These are phyloP conservation scores for Boloria euphrosyne DNA, from an alignment of 2,888 invertebrate genomes.

Conservation along the genomic window DNA sequence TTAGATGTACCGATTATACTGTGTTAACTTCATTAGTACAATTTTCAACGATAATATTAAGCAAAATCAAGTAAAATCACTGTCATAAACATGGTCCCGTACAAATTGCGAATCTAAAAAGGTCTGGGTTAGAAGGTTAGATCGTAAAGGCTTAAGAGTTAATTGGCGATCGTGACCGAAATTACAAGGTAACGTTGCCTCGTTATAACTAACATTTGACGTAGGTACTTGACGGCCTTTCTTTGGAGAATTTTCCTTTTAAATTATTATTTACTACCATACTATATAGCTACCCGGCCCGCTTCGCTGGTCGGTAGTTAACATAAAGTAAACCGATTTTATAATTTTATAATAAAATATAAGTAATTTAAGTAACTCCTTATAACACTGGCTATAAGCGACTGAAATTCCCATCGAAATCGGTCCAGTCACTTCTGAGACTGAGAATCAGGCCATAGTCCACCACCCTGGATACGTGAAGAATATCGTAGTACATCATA, in stretches of 20 bases:
- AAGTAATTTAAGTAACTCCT: too few species aligned
- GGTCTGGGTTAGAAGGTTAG: conserved; percentile 34
- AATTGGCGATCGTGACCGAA: conserved; percentile 42
- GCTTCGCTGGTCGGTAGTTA: too few species aligned
- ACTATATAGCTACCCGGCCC: too few species aligned
- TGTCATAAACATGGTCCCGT: conserved; percentile 18
- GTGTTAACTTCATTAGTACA: neutral
- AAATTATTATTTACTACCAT: neutral
- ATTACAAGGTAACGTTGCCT: conserved; percentile 33
- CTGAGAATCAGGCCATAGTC: too few species aligned
- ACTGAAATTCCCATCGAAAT: too few species aligned
- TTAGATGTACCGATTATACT: too few species aligned
- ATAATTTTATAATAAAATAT: too few species aligned
- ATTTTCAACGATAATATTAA: neutral
- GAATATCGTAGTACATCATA: too few species aligned
- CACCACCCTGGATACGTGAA: too few species aligned
- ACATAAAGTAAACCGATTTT: too few species aligned
- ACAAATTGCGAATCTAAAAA: conserved; percentile 35
- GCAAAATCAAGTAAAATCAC: conserved; percentile 4
- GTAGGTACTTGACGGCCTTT: conserved; percentile 11
- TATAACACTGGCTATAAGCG: too few species aligned
- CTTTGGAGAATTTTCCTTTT: conserved; percentile 15
- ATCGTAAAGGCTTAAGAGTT: conserved; percentile 41
- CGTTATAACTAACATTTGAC: conserved; percentile 22
- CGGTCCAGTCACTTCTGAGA: too few species aligned